These are phyloP conservation scores for Bembecia ichneumoniformis DNA, from an alignment of 2,888 invertebrate genomes.

Conservation along the genomic window DNA sequence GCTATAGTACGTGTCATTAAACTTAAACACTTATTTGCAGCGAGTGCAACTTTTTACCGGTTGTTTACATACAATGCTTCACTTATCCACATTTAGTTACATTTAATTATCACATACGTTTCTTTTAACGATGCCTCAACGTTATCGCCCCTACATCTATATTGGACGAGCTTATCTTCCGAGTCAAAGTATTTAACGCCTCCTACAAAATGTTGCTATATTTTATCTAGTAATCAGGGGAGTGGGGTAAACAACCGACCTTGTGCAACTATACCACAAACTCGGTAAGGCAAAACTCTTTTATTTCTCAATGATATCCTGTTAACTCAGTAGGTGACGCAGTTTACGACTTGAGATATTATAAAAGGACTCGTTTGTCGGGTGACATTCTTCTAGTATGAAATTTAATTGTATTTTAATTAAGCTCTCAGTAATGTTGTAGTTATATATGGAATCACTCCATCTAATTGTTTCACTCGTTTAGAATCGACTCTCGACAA, in stretches of 20 bases:
- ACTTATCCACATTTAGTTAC: neutral
- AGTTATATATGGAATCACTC: neutral
- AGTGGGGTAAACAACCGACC: conserved; percentile 10
- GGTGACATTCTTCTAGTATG: neutral
- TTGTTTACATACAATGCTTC: neutral
- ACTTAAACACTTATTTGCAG: neutral
- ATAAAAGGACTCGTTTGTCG: neutral
- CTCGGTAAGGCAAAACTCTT: conserved; percentile 1
- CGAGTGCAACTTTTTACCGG: neutral
- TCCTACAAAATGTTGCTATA: neutral
- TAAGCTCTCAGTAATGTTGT: neutral
- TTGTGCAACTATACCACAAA: conserved; percentile 5
- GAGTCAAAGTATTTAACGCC: neutral
- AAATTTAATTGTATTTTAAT: neutral
- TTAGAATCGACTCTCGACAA: no score
- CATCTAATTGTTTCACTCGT: neutral
- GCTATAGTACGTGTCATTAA: neutral
- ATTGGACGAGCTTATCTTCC: neutral
- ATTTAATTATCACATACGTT: neutral
- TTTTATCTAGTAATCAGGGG: conserved; percentile 1
- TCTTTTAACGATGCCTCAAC: neutral
- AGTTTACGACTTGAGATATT: neutral
- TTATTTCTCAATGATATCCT: conserved; percentile 1
- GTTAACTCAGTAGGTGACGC: conserved; percentile 6
- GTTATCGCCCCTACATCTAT: neutral